A percentile compares a stretch with the other conserved stretches of the same genome.
Evolutionary conservation across 2,113 vertebrate species (phyloP).

Genomic region (Chunga burmeisteri): DNA sequence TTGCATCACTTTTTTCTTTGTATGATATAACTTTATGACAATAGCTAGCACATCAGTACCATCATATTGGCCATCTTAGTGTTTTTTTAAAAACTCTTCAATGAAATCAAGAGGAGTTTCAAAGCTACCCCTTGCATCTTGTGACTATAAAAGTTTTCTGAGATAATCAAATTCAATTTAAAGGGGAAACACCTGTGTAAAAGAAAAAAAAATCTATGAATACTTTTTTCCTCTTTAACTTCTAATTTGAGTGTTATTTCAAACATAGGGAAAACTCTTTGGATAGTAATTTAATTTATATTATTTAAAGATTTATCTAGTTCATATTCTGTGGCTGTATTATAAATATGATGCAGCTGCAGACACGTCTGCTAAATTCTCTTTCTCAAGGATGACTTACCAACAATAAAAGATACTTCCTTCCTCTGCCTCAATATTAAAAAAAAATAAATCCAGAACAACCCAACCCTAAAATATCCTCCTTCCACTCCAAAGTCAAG

Average conservation of each 20-base stretch:
- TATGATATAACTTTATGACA: neutral
- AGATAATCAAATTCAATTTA: neutral
- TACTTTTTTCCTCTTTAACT: neutral
- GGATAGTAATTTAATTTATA: neutral
- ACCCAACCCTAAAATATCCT: neutral
- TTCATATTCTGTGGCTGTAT: neutral
- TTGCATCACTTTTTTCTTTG: neutral
- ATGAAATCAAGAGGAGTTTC: neutral
- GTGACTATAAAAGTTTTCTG: neutral
- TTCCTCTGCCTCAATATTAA: neutral
- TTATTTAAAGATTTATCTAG: neutral
- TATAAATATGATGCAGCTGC: neutral
- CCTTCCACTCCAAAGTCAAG: neutral
- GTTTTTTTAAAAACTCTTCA: neutral
- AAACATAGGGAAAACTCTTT: neutral
- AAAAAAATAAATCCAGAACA: neutral
- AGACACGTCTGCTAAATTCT: neutral
- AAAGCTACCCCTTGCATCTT: neutral
- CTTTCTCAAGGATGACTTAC: neutral
- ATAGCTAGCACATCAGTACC: neutral
- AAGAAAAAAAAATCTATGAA: neutral
- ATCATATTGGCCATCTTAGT: neutral
- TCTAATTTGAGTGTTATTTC: neutral
- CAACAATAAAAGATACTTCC: neutral
- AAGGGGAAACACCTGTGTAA: neutral